A percentile compares a stretch with the other conserved stretches of the same genome.
Evolutionary conservation across 2,797 vertebrate species (phyloP).

Genomic region (Crocodylus rhombifer): DNA sequence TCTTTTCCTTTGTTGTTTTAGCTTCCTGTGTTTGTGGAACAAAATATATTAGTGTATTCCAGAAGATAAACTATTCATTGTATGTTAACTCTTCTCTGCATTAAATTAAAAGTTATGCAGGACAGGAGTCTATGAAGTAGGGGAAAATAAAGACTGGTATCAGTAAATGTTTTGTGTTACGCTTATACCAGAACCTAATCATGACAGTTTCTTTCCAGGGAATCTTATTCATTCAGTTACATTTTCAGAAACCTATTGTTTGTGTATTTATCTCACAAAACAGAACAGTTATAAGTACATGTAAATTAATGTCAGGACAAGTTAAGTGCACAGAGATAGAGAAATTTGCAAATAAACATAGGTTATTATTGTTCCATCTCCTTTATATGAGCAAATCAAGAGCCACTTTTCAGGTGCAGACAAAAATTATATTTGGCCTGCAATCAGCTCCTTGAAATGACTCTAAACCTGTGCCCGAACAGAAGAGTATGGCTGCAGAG

Average conservation of each 20-base stretch:
- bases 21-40: conserved; percentile 9
- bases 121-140: not conserved
- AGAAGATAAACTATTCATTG: not conserved
- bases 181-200: not conserved
- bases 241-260: not conserved
- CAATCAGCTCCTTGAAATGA: no score
- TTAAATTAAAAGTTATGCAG: not conserved
- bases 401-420: fast-evolving
- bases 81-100: not conserved
- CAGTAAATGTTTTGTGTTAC: not conserved
- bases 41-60: not conserved
- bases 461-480: no score
- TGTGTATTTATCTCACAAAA: not conserved
- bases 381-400: not conserved
- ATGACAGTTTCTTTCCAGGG: not conserved
- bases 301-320: not conserved
- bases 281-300: not conserved
- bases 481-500: no score
- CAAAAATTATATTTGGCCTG: no score
- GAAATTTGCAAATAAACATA: not conserved
- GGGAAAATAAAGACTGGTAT: not conserved
- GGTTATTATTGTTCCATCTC: not conserved
- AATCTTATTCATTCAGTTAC: not conserved
- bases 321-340: not conserved
- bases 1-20: conserved; percentile 10